Evolutionary conservation across 1,140 invertebrate genomes (phyloP), one percentile per base, ranked within the genome.

Genomic region (Phthorimaea operculella): DNA sequence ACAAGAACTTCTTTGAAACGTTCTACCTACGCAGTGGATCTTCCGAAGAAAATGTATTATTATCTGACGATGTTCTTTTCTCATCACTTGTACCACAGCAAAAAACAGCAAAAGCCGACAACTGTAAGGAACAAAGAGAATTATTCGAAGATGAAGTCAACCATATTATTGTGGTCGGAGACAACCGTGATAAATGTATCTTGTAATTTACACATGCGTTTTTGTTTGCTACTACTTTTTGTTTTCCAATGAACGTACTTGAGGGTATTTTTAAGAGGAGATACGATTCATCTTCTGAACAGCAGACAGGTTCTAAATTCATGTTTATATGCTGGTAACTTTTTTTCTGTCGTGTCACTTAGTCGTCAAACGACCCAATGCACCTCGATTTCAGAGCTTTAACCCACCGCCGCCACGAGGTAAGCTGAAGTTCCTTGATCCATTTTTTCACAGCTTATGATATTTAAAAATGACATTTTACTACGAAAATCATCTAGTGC

Each of bases 121-220:
- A 69, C 67, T 66, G 64, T 66, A 72, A 72, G 67, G 72, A 78
- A 81, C 78, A 79, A 80, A 79, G 77, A 70, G 71, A 82, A 82
- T 82, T 78, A 83, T 83, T 80, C 67, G 72, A 79, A 80, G 76
- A 83, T 83, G 79, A 80, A 83, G 79, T 83, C 79, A 79, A 79
- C 76, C 77, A 71, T 71, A 66, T 80, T 79, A 83, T 83, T 82
- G 79, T 74, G 72, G 76, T 71, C 72, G 59, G 64, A 72, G 70
- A 74, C 72, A 51, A 55, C 58, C 44, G 62, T 76, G 78, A 81
- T 81, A 69, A 72, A 81, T 80, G 79, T 58, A 57, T 60, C 63
- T 61, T 70, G 74, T 80, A 80, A 79, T 79, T 83, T 80, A 83
- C 77, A 76, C 73, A 66, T 67, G 58, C 64, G 61, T 62, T 78